These are phyloP conservation scores for Moxostoma hubbsi DNA, from an alignment of 2,797 vertebrate species.

Conservation along the genomic window DNA sequence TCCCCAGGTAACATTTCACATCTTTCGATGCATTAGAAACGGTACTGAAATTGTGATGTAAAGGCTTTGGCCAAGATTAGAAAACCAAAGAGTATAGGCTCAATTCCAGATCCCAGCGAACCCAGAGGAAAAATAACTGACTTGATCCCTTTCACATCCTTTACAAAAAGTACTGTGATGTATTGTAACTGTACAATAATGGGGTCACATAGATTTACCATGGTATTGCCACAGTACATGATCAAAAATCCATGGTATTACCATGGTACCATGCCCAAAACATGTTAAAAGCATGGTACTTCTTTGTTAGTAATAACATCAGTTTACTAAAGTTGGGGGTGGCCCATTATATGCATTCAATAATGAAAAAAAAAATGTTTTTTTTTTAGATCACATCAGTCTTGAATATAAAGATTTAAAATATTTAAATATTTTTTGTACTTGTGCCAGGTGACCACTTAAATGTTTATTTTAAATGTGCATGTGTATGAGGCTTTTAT, in stretches of 20 bases:
- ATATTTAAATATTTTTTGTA: neutral
- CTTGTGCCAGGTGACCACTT: neutral
- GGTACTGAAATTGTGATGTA: neutral
- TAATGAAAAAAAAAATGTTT: neutral
- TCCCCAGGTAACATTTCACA: constrained; percentile 78
- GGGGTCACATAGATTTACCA: neutral
- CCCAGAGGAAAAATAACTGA: no score
- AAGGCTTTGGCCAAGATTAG: neutral
- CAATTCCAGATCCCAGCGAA: no score
- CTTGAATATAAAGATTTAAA: neutral
- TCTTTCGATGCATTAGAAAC: neutral
- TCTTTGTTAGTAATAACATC: neutral
- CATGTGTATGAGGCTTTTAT: neutral
- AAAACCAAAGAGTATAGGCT: no score
- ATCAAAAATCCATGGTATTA: neutral
- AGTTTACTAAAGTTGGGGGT: neutral
- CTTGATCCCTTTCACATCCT: no score
- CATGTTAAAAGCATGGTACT: neutral
- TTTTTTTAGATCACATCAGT: no score
- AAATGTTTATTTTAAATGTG: neutral
- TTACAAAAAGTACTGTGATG: neutral
- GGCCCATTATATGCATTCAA: neutral
- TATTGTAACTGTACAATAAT: neutral
- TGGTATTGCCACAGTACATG: neutral
- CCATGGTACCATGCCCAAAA: neutral